Conservation (phyloP, 1,140 invertebrate species). For the Ruditapes philippinarum region DNA sequence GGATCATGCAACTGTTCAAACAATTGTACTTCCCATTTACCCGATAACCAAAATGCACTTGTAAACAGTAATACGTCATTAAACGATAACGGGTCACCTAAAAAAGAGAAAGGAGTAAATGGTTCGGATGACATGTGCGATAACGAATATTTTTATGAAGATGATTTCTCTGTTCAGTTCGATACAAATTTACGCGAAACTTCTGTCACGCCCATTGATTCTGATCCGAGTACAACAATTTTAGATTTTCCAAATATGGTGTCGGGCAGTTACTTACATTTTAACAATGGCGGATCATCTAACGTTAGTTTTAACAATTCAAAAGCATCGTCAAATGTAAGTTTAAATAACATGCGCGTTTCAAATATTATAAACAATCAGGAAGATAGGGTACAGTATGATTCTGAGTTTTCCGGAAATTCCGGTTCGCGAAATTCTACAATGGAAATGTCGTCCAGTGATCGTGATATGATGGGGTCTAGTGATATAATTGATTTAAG, state of each 20-base stretch:
- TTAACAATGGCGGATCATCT: conserved; percentile 74
- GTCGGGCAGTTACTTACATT: conserved; percentile 81
- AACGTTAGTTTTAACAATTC: conserved; percentile 65
- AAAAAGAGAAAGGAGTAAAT: conserved; percentile 30
- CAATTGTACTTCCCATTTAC: conserved; percentile 28
- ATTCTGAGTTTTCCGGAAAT: conserved; percentile 80
- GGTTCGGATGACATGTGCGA: conserved; percentile 59
- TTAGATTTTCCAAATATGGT: conserved; percentile 80
- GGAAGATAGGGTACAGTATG: conserved; percentile 61
- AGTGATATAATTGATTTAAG: conserved; percentile 84
- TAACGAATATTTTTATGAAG: conserved; percentile 85
- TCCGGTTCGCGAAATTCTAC: conserved; percentile 77
- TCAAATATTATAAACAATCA: conserved; percentile 56
- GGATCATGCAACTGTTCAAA: conserved; percentile 55
- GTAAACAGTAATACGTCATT: conserved; percentile 52
- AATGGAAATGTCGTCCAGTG: conserved; percentile 83
- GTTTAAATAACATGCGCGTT: conserved; percentile 70
- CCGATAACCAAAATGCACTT: conserved; percentile 36
- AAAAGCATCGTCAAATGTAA: conserved; percentile 60
- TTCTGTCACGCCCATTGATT: conserved; percentile 60
- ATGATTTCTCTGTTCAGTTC: conserved; percentile 84
- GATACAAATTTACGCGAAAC: conserved; percentile 81
- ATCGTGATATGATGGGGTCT: conserved; percentile 84
- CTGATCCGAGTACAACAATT: conserved; percentile 57
- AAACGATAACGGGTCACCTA: conserved; percentile 53